Evolutionary conservation across 2,797 vertebrate species (phyloP), one percentile per base, ranked within the genome.

Genomic region (Pangasius mekongensis): DNA sequence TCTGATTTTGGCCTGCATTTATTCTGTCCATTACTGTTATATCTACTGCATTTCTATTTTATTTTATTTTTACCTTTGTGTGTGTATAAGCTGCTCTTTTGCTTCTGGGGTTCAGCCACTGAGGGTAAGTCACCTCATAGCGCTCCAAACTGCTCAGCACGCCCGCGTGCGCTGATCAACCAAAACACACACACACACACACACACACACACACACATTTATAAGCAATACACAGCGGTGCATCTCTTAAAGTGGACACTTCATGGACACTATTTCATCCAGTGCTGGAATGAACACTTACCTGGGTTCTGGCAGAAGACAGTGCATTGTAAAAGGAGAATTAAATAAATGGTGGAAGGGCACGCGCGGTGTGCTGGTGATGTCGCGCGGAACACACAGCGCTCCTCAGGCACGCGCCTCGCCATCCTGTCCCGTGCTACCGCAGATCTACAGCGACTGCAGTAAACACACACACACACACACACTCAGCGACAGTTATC

Each of bases 121-220:
- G 86, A 80, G 95, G 95, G 90, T 91, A 92, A 86, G 92, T 96
- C 64, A 96, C 90, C 91, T 95, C 96, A 92, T 95, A 96, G 89
- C 88, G 90, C 71, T 87, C 86, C 84, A 92, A 89, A 5, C 93
- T 89, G 54, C 94, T 91, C 33, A 94, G 93, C 93, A 92, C 91
- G 92, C 90, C 92, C 49, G 87, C 30, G 49, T 87, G 86, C 66
- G 10, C 77, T 83, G 52, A 56, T 47, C 27, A 14, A 60, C 76
- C 64, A 33, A 76, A 47, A n/a, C 30, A 80, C 60, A 80, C 27
- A 3, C 58, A 56, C 56, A 43, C 56, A 81, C 54, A 47, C 24
- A 78, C 60, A 86, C 27, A 66, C 14, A 83, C 54, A 76, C 73
- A 52, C 76, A 56, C n/a, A 33, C 77, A 30, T 33, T 8, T 24